Evolutionary conservation across 2,888 invertebrate species (phyloP).

Genomic region (Notocelia uddmanniana): DNA sequence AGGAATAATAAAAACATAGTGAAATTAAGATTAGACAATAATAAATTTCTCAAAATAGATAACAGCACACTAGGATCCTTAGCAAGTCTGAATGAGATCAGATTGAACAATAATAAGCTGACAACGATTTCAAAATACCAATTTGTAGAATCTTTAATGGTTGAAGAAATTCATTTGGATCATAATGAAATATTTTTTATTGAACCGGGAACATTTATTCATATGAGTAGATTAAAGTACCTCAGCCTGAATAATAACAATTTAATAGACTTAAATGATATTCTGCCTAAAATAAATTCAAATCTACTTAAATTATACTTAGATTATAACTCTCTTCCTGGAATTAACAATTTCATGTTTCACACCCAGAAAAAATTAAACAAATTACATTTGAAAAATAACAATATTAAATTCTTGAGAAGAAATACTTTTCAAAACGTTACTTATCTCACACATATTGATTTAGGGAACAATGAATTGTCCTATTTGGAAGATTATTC

Average conservation of each 20-base stretch:
- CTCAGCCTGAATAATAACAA: conserved; percentile 94
- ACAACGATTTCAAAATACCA: conserved; percentile 90
- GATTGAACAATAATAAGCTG: conserved; percentile 93
- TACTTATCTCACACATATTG: conserved; percentile 89
- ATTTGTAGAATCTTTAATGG: conserved; percentile 90
- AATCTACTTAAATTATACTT: conserved; percentile 91
- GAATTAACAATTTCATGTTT: conserved; percentile 91
- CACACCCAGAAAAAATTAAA: conserved; percentile 92
- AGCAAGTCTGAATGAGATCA: conserved; percentile 90
- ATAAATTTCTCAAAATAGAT: conserved; percentile 91
- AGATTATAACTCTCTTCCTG: conserved; percentile 90
- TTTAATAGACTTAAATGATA: conserved; percentile 90
- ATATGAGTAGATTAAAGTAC: conserved; percentile 91
- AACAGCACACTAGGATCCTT: conserved; percentile 92
- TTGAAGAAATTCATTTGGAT: conserved; percentile 94
- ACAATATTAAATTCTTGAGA: conserved; percentile 90
- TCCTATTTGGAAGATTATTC: conserved; percentile 92
- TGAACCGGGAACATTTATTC: conserved; percentile 91
- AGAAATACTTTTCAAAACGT: conserved; percentile 91
- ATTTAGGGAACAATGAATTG: conserved; percentile 92
- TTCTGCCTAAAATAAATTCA: conserved; percentile 89
- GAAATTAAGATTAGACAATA: conserved; percentile 94
- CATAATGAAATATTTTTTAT: conserved; percentile 93
- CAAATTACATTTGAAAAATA: conserved; percentile 93
- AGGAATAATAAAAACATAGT: conserved; percentile 91